Percentiles rank a stretch among this genome's conserved stretches.
phyloP scores from a whole-genome alignment of 2,797 vertebrate species.

The Phylloscopus collybita region DNA sequence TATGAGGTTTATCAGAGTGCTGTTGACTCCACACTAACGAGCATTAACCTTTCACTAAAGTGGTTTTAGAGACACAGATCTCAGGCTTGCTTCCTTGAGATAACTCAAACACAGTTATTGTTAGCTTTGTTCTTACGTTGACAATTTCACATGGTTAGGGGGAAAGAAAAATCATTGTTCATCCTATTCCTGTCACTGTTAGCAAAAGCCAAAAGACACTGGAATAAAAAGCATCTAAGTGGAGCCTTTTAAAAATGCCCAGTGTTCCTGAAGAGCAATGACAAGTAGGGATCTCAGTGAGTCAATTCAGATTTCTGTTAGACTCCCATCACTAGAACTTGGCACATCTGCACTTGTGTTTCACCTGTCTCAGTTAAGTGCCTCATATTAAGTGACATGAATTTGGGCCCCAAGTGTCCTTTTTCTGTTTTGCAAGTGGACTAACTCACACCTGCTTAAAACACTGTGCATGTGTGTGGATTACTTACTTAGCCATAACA shows the following conservation, averaged over 20 bases:
- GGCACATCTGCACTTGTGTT: not conserved
- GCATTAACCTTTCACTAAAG: conserved; percentile 33
- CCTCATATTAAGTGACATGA: not conserved
- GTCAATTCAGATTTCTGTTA: not conserved
- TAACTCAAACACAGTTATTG: conserved; percentile 3
- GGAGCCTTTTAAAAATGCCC: not conserved
- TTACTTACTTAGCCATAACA: not conserved
- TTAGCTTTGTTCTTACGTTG: not conserved
- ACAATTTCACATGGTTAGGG: not conserved
- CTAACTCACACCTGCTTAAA: not conserved
- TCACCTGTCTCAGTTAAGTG: not conserved
- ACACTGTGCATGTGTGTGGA: not conserved
- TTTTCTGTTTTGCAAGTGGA: not conserved
- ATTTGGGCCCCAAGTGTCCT: not conserved
- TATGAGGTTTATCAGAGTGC: conserved; percentile 15
- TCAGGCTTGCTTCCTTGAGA: not conserved
- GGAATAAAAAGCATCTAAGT: not conserved
- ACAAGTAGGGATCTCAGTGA: not conserved
- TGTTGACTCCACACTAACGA: conserved; percentile 38
- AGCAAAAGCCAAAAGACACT: not conserved
- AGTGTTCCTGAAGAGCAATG: not conserved
- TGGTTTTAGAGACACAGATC: conserved; percentile 15
- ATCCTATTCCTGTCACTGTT: not conserved
- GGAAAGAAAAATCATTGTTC: not conserved
- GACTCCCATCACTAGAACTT: not conserved